These are phyloP conservation scores for Rhodeus uyekii DNA, from an alignment of 2,797 vertebrate species.

Conservation along the genomic window DNA sequence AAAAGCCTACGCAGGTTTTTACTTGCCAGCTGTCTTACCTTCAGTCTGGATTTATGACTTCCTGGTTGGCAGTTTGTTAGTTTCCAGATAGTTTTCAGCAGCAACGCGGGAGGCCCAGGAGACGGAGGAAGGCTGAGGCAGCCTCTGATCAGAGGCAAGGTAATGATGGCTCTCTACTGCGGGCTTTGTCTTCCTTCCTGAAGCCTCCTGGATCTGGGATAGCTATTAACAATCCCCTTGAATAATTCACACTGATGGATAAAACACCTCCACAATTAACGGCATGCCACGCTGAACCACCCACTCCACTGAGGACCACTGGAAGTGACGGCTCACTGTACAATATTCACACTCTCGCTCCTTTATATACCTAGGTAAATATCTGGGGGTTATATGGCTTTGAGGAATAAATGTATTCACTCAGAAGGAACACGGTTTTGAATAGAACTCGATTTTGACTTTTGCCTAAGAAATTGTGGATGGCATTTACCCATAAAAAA, in stretches of 20 bases:
- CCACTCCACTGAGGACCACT: conserved; percentile 66
- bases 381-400: conserved; percentile 43
- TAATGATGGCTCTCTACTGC: conserved; percentile 77
- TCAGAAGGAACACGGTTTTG: not conserved
- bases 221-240: conserved; percentile 81
- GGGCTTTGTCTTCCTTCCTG: conserved; percentile 77
- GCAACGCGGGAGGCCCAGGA: conserved; percentile 54
- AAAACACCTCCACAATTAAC: conserved; percentile 85
- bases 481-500: not conserved
- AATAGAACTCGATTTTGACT: not conserved
- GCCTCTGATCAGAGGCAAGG: conserved; percentile 69
- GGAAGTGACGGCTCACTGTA: conserved; percentile 62
- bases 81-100: conserved; percentile 60
- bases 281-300: conserved; percentile 68
- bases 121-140: conserved; percentile 62
- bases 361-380: conserved; percentile 47
- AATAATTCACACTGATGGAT: conserved; percentile 87
- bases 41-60: conserved; percentile 62
- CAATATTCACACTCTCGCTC: conserved; percentile 55
- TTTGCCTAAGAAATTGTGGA: not conserved
- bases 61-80: conserved; percentile 62
- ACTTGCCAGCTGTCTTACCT: conserved; percentile 54
- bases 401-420: conserved; percentile 41
- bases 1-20: conserved; percentile 54
- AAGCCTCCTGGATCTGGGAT: conserved; percentile 69